Percentiles rank a stretch among this genome's conserved stretches.
phyloP scores from a whole-genome alignment of 2,888 invertebrate species.

The Tipula unca region DNA sequence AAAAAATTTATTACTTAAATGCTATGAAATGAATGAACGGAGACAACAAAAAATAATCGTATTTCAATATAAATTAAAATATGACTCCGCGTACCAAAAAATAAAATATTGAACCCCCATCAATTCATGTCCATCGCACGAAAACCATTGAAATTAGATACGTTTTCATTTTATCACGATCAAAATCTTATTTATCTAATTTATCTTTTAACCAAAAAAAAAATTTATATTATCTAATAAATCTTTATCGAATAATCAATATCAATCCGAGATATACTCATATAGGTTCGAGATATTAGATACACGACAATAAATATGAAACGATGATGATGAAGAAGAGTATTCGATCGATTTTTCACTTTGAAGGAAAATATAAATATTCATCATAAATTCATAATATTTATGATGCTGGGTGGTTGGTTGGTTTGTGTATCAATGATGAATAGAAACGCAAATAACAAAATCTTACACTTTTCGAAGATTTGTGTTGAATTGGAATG shows the following conservation, averaged over 20 bases:
- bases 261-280: background rate
- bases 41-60: background rate
- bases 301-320: background rate
- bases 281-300: background rate
- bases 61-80: background rate
- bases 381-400: background rate
- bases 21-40: too few species aligned
- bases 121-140: background rate
- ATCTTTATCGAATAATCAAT: background rate
- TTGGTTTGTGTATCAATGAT: background rate
- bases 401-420: background rate
- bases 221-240: background rate
- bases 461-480: background rate
- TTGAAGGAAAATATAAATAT: background rate
- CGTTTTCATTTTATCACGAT: background rate
- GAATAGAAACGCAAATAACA: background rate
- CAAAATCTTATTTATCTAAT: slow-evolving; percentile 14
- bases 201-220: background rate
- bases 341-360: background rate
- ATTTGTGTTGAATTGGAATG: background rate
- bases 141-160: background rate
- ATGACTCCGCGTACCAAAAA: too few species aligned
- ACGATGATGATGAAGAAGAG: background rate
- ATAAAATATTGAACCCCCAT: background rate
- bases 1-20: too few species aligned